A percentile compares a stretch with the other conserved stretches of the same genome.
Conservation (phyloP, 2,888 invertebrate species). For the Nipponacmea schrenckii region DNA sequence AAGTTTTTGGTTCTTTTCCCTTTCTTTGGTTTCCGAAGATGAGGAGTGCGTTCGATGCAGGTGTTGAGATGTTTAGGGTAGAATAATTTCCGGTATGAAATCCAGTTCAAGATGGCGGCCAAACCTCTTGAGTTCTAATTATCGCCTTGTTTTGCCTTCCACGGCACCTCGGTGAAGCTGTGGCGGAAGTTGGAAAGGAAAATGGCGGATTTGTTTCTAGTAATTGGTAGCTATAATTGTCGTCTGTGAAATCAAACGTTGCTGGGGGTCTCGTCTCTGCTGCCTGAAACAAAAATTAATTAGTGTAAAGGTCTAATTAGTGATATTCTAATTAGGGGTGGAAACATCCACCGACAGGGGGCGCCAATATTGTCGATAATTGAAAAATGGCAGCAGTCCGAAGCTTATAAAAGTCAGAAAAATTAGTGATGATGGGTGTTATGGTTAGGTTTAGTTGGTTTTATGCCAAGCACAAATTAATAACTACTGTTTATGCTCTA, state of each 20-base stretch:
- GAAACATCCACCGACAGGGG: no score
- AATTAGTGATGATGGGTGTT: no score
- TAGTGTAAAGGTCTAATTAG: not conserved
- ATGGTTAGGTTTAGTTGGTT: no score
- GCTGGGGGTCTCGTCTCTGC: not conserved
- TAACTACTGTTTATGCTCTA: no score
- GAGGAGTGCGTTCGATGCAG: no score
- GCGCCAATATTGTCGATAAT: no score
- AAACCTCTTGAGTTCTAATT: constrained; percentile 6
- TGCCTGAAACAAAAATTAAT: constrained; percentile 9
- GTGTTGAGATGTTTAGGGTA: not conserved
- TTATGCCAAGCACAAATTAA: no score
- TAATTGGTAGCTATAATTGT: not conserved
- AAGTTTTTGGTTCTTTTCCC: no score
- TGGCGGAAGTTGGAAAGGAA: not conserved
- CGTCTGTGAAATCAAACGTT: not conserved
- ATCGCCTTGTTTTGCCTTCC: constrained; percentile 4
- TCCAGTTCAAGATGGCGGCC: constrained; percentile 2
- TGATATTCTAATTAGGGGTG: no score
- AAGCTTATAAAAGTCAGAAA: no score
- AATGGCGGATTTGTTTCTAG: not conserved
- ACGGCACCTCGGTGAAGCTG: not conserved
- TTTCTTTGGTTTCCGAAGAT: no score
- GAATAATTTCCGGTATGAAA: not conserved
- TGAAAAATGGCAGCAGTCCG: no score